These are phyloP conservation scores for Amphiura filiformis DNA, from an alignment of 35 echinoderm and acorn worm genomes.

Conservation along the genomic window DNA sequence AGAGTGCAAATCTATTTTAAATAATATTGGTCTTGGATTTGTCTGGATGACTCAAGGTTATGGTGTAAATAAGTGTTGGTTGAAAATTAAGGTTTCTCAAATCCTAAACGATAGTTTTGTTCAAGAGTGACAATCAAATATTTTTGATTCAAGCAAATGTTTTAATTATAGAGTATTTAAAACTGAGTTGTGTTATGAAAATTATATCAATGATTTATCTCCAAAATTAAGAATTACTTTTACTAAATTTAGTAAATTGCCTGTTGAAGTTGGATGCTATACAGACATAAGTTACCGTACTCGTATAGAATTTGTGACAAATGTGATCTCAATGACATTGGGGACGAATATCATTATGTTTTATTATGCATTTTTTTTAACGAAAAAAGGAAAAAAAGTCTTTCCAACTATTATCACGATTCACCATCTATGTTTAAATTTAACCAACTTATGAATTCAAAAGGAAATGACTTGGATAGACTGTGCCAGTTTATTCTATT, in stretches of 20 bases:
- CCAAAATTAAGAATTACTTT: neutral
- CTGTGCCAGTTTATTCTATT: slow-evolving; percentile 1
- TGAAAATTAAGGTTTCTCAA: neutral
- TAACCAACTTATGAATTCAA: neutral
- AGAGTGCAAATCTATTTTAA: neutral
- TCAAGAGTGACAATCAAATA: slow-evolving; percentile 1
- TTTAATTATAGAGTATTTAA: neutral
- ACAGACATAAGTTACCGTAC: neutral
- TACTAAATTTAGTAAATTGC: neutral
- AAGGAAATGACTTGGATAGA: neutral
- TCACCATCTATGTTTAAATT: slow-evolving; percentile 8
- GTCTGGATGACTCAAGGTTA: neutral
- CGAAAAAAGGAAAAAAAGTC: neutral
- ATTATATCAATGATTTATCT: neutral
- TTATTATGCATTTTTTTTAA: neutral
- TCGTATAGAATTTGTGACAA: neutral
- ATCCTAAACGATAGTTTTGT: neutral
- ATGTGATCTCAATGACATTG: neutral
- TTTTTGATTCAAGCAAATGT: slow-evolving; percentile 8
- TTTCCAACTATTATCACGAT: slow-evolving; percentile 1
- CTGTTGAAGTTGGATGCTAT: neutral
- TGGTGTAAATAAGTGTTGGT: neutral
- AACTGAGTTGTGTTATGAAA: slow-evolving; percentile 2
- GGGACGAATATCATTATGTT: slow-evolving; percentile 11
- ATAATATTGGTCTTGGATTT: slow-evolving; percentile 6